These are phyloP conservation scores for Lophura nycthemera DNA, from an alignment of 2,113 vertebrate genomes.

Conservation along the genomic window DNA sequence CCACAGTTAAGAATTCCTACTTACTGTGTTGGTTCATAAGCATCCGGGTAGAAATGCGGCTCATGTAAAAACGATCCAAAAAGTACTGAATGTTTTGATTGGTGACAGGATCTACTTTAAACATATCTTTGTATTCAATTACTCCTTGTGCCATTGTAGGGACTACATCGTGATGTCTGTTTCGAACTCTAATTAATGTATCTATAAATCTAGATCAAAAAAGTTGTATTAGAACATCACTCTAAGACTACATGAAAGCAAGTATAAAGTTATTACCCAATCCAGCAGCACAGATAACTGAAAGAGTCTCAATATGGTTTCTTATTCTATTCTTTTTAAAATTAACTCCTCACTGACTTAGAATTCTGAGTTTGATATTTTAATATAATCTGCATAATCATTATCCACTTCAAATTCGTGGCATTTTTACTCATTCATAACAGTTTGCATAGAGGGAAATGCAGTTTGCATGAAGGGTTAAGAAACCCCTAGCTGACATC, in stretches of 20 bases:
- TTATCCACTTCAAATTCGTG: neutral
- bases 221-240: neutral
- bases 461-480: neutral
- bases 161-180: slow-evolving; percentile 93
- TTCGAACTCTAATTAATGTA: slow-evolving; percentile 88
- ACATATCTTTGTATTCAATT: slow-evolving; percentile 93
- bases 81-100: slow-evolving; percentile 99
- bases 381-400: neutral
- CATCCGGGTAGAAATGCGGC: slow-evolving; percentile 97
- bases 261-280: neutral
- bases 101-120: slow-evolving; percentile 91
- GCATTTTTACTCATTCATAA: neutral
- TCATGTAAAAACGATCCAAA: slow-evolving; percentile 98
- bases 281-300: neutral
- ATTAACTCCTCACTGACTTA: neutral
- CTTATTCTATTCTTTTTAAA: neutral
- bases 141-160: slow-evolving; percentile 97
- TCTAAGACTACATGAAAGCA: neutral
- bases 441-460: neutral
- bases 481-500: neutral
- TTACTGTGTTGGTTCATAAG: slow-evolving; percentile 99
- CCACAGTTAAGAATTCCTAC: slow-evolving; percentile 53
- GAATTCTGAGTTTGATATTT: neutral
- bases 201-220: slow-evolving; percentile 87
- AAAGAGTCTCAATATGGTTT: neutral